Base-by-base conservation (phyloP, 2,888 invertebrate genomes). In the Litoditis marina region DNA sequence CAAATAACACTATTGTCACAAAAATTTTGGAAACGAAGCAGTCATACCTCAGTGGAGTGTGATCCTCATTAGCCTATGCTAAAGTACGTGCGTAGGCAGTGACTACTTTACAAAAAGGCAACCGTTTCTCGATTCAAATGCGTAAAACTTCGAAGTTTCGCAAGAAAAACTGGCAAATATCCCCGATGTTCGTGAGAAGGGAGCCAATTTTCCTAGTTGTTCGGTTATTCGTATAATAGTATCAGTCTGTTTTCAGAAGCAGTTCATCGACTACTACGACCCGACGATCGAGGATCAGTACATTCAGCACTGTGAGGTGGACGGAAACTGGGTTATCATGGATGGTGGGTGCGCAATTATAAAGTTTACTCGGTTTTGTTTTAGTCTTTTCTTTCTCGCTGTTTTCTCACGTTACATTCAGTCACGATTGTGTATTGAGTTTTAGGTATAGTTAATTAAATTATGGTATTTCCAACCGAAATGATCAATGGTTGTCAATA, bases 261-360 rank as follows among this genome's bases (percentile, higher is more conserved):
- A 92, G 81, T 94, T 94, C 84, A 91, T 93, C 68, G 91, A 92
- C 0, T 93, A 93, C 84, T 94, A 94, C 82, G 94, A 94, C 85
- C 94, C 94, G 7, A 94, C 94, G 22, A 94, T 94, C 68, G 93
- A 94, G 85, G 93, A 94, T 84, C 92, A 92, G 61, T 94, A 94
- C 85, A 90, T 92, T 66, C 92, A 93, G 83, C 92, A 94, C 84
- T 91, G 91, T 0, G 92, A 92, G 84, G 90, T 94, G 34, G 93
- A 94, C 82, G 92, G 92, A 6, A 90, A 91, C 82, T 91, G 91
- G 90, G 77, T 80, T 6, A 78, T 81, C 16, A 67, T 82, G 68
- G 81, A 82, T 68, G 81, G 80, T 81, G 31, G 53, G 66, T 46
- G 34, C 16, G 8, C 30, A 13, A 42, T 6, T 0, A 16, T 16